phyloP scores from a whole-genome alignment of 1,140 invertebrate species.

The Archivesica marissinica region DNA sequence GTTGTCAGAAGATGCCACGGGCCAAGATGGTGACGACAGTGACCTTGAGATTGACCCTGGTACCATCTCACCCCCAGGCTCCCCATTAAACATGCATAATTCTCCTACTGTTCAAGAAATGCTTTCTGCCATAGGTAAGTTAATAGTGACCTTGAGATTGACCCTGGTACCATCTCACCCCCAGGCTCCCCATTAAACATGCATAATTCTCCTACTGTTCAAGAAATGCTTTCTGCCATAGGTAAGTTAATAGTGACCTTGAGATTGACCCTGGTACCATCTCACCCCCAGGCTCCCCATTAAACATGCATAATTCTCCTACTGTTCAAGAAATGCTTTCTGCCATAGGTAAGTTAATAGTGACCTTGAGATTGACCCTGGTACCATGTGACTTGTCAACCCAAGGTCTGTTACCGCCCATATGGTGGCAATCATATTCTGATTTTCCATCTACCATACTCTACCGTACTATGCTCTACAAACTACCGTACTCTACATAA shows the following conservation, averaged over 20 bases:
- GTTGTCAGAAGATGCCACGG: constrained; percentile 72
- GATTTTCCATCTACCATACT: too few relatives aligned
- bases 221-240: constrained; percentile 72
- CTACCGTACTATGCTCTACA: too few relatives aligned
- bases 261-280: constrained; percentile 80
- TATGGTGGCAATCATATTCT: too few relatives aligned
- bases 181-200: constrained; percentile 62
- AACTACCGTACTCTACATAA: too few relatives aligned
- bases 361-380: constrained; percentile 81
- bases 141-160: constrained; percentile 81
- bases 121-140: constrained; percentile 67
- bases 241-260: constrained; percentile 77
- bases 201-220: constrained; percentile 66
- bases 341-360: constrained; percentile 68
- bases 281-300: constrained; percentile 67
- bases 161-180: constrained; percentile 76
- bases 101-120: constrained; percentile 73
- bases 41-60: constrained; percentile 81
- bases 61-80: constrained; percentile 69
- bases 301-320: constrained; percentile 63
- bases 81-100: constrained; percentile 58
- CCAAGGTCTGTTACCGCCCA: too few relatives aligned
- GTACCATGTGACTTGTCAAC: constrained; percentile 72
- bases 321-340: constrained; percentile 73
- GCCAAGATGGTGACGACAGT: constrained; percentile 72